phyloP scores from a whole-genome alignment of 2,113 vertebrate genomes.

The Chroicocephalus ridibundus region DNA sequence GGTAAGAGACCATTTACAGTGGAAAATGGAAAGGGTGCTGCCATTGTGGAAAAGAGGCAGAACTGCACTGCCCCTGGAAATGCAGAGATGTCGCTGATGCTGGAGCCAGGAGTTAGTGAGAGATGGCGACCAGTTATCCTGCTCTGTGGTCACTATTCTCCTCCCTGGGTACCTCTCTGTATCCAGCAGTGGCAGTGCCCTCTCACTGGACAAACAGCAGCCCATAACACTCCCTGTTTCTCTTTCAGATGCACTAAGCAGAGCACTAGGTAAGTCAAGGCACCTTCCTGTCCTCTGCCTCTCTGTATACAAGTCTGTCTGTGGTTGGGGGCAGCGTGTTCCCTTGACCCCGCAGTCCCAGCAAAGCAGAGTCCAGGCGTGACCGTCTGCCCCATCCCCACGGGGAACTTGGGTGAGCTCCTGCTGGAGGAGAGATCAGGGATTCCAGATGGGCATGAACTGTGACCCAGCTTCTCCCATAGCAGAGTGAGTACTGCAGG shows the following conservation, averaged over 20 bases:
- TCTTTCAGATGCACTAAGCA: not conserved
- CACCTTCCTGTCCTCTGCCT: not conserved
- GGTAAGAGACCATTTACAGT: not conserved
- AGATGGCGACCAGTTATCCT: not conserved
- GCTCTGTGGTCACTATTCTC: not conserved
- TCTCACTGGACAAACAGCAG: not conserved
- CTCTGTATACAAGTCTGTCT: not conserved
- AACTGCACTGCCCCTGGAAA: not conserved
- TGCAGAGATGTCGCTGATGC: not conserved
- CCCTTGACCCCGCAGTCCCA: not conserved
- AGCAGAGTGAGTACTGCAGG: not conserved
- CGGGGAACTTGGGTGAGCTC: too few species aligned
- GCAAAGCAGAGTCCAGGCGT: not conserved
- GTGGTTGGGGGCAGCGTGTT: not conserved
- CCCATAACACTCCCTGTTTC: not conserved
- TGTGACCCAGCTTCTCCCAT: not conserved
- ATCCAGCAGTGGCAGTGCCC: not conserved
- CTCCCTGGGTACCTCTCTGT: not conserved
- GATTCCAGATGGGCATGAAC: not conserved
- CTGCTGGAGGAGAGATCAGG: not conserved
- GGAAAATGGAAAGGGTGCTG: not conserved
- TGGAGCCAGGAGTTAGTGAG: not conserved
- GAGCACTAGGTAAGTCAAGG: not conserved
- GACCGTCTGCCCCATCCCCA: not conserved
- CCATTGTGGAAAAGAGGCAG: not conserved